A percentile compares a stretch with the other conserved stretches of the same genome.
These are phyloP conservation scores for Musca vetustissima DNA, from an alignment of 1,140 invertebrate genomes.

Conservation along the genomic window DNA sequence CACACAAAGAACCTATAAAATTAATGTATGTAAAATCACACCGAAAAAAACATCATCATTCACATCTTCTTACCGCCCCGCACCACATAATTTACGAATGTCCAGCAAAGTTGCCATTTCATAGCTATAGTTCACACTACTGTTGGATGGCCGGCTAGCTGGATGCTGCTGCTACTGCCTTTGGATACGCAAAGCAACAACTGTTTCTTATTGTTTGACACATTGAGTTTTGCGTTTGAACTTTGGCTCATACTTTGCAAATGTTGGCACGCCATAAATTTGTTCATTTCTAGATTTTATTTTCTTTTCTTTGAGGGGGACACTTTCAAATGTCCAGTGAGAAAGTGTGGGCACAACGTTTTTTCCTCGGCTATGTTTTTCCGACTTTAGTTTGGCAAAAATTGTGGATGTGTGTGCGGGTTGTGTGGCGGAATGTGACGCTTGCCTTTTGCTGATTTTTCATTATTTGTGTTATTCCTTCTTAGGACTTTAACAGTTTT, in stretches of 20 bases:
- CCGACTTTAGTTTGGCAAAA: not conserved
- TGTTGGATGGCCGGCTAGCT: no score
- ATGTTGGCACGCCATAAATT: not conserved
- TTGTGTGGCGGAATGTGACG: not conserved
- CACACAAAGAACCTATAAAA: not conserved
- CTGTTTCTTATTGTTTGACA: no score
- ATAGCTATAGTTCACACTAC: no score
- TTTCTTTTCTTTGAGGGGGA: not conserved
- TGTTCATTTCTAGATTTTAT: not conserved
- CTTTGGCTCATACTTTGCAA: conserved; percentile 2
- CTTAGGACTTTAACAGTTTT: conserved; percentile 4
- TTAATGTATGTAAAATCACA: not conserved
- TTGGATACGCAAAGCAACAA: no score
- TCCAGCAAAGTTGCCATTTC: no score
- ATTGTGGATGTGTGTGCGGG: no score
- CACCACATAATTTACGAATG: no score
- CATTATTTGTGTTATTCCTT: conserved; percentile 15
- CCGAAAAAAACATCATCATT: not conserved
- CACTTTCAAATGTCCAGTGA: no score
- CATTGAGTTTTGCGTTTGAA: not conserved
- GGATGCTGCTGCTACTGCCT: no score
- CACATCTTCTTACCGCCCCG: no score
- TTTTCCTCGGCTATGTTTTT: not conserved
- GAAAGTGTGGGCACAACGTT: no score
- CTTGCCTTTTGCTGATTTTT: conserved; percentile 9